Conservation (phyloP, 2,888 invertebrate genomes). For the Tipula unca region DNA sequence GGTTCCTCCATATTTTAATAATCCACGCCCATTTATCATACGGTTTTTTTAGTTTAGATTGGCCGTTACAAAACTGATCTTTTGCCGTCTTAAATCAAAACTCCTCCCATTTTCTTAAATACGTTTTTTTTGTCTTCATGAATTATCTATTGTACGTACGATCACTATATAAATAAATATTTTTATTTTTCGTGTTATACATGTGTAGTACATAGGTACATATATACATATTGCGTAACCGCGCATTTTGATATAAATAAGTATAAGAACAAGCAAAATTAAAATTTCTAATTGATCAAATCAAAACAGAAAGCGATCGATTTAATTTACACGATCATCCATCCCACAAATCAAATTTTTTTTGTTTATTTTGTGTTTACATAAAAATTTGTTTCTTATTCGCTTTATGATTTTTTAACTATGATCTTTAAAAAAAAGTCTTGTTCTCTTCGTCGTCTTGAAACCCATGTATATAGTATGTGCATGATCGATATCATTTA, state of each 20-base stretch:
- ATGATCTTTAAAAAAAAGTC: background rate
- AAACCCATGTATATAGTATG: background rate
- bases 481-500: background rate
- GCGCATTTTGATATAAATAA: no score
- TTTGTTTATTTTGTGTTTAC: background rate
- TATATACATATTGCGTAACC: background rate
- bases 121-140: background rate
- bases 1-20: background rate
- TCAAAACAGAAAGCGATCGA: background rate
- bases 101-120: background rate
- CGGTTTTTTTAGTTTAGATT: slow-evolving; percentile 1
- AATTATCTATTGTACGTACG: no score
- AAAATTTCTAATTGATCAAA: background rate
- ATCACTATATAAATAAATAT: background rate
- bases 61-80: background rate
- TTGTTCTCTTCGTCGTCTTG: background rate
- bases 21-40: background rate
- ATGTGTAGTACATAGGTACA: background rate
- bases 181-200: background rate
- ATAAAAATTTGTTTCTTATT: background rate
- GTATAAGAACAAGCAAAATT: background rate
- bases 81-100: background rate
- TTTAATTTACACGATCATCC: background rate
- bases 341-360: background rate
- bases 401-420: background rate